These are phyloP conservation scores for Aurelia sp. DNA, from an alignment of 30 jellyfish, hydroid and myxozoan genomes.

Conservation along the genomic window DNA sequence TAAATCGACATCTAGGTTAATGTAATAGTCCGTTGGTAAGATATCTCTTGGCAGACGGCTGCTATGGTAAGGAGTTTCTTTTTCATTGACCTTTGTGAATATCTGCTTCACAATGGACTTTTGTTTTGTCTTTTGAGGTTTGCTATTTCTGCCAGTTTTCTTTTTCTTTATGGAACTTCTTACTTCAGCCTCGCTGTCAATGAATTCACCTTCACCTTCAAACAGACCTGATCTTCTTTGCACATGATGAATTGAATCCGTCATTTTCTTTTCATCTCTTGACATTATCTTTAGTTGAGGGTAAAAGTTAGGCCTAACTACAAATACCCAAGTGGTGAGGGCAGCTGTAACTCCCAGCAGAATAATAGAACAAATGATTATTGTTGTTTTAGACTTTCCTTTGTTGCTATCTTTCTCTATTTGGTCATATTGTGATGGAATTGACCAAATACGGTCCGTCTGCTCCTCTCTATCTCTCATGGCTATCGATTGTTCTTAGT, in stretches of 20 bases:
- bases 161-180: slow-evolving; percentile 26
- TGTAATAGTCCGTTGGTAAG: slow-evolving; percentile 80
- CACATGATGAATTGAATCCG: slow-evolving; percentile 35
- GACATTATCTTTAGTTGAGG: slow-evolving; percentile 71
- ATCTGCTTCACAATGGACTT: slow-evolving; percentile 15
- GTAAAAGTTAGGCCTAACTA: slow-evolving; percentile 87
- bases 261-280: slow-evolving; percentile 26
- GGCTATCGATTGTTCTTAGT: not conserved
- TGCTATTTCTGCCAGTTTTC: slow-evolving; percentile 3
- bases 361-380: slow-evolving; percentile 77
- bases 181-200: slow-evolving; percentile 37
- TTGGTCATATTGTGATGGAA: slow-evolving; percentile 19
- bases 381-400: slow-evolving; percentile 68
- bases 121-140: not conserved
- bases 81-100: slow-evolving; percentile 14
- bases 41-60: slow-evolving; percentile 82
- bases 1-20: slow-evolving; percentile 70
- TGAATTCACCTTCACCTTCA: slow-evolving; percentile 21
- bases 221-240: slow-evolving; percentile 39
- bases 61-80: slow-evolving; percentile 77
- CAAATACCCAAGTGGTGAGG: slow-evolving; percentile 90
- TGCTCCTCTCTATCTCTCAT: slow-evolving; percentile 1
- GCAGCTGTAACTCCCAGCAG: slow-evolving; percentile 79
- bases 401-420: not conserved
- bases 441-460: slow-evolving; percentile 50